phyloP scores from a whole-genome alignment of 2,888 invertebrate genomes.

The Leucophenga maculata region DNA sequence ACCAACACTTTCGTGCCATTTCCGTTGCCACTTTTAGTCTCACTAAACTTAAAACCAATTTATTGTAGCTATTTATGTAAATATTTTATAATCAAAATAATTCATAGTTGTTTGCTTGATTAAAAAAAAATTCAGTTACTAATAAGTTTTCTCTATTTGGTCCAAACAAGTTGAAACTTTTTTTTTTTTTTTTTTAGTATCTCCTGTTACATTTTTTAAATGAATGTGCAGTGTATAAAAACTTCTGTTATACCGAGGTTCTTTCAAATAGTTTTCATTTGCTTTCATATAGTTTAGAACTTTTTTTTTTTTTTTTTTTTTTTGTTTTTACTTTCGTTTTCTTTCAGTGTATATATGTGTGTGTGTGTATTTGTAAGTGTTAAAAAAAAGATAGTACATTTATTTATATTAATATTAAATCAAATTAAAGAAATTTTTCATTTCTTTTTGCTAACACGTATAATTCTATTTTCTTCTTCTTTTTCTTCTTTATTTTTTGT shows the following conservation, averaged over 20 bases:
- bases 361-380: conserved; percentile 28
- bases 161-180: conserved; percentile 11
- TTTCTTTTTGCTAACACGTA: conserved; percentile 12
- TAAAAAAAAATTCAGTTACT: no score
- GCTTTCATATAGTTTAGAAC: conserved; percentile 51
- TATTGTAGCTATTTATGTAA: no score
- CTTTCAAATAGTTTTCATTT: conserved; percentile 46
- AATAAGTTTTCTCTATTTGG: no score
- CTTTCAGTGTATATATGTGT: conserved; percentile 30
- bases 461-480: neutral
- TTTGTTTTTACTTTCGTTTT: conserved; percentile 37
- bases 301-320: conserved; percentile 38
- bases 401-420: neutral
- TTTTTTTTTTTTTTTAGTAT: conserved; percentile 6
- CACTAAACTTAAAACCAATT: no score
- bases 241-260: neutral
- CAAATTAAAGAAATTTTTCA: conserved; percentile 31
- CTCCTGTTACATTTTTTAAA: neutral
- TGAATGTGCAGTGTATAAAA: conserved; percentile 32
- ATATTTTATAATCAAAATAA: no score
- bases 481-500: conserved; percentile 28
- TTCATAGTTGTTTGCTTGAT: no score
- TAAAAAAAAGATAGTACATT: conserved; percentile 11
- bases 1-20: no score
- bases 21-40: no score